Evolutionary conservation across 2,888 invertebrate genomes (phyloP).

Genomic region (Prosopocoilus inquinatus): DNA sequence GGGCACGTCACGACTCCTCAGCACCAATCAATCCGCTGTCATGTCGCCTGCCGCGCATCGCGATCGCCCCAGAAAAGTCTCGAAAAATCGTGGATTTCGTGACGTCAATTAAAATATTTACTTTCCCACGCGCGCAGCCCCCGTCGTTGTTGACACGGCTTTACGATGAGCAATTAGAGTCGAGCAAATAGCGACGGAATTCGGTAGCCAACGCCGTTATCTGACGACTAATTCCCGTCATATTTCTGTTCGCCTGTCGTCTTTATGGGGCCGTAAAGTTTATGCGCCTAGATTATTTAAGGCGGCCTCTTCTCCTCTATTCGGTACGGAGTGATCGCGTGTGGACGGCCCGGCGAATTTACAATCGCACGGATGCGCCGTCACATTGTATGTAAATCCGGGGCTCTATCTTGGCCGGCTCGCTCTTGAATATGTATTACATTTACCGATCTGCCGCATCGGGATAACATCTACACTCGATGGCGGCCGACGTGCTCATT

Average conservation of each 20-base stretch:
- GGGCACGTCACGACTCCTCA: constrained; percentile 4
- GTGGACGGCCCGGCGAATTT: constrained; percentile 19
- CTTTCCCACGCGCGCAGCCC: constrained; percentile 10
- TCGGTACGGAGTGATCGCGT: constrained; percentile 19
- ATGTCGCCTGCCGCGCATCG: constrained; percentile 27
- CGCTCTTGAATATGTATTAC: constrained; percentile 32
- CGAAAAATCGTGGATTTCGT: no score
- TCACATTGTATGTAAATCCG: constrained; percentile 22
- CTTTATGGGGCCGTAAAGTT: constrained; percentile 18
- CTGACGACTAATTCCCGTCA: constrained; percentile 15
- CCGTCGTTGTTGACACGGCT: constrained; percentile 12
- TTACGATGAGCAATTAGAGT: constrained; percentile 14
- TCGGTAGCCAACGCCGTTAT: constrained; percentile 18
- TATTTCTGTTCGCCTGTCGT: constrained; percentile 18
- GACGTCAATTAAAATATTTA: neutral
- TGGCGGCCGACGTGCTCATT: constrained; percentile 16
- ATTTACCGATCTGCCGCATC: constrained; percentile 30
- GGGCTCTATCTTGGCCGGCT: constrained; percentile 15
- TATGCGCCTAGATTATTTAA: constrained; percentile 18
- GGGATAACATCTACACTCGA: constrained; percentile 21
- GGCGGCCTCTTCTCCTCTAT: constrained; percentile 15
- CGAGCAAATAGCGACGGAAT: constrained; percentile 8
- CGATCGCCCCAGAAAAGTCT: no score
- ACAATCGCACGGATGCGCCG: constrained; percentile 17
- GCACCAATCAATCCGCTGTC: constrained; percentile 23